These are phyloP conservation scores for Noctua comes DNA, from an alignment of 2,888 invertebrate species.

Conservation along the genomic window DNA sequence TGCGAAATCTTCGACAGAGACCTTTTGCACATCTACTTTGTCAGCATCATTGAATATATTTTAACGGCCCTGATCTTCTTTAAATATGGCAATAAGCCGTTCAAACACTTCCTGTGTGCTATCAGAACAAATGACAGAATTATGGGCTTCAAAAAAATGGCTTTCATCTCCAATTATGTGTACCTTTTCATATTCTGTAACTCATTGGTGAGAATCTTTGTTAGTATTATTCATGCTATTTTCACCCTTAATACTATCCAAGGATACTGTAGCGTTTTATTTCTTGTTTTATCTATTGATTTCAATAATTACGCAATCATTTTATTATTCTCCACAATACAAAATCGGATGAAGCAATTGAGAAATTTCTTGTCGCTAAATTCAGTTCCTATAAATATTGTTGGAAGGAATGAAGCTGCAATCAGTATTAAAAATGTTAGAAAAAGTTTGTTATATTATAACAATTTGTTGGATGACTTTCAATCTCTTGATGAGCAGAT, in stretches of 20 bases:
- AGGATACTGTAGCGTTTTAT: background rate
- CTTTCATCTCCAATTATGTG: background rate
- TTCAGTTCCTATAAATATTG: slow-evolving; percentile 20
- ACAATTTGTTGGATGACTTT: slow-evolving; percentile 24
- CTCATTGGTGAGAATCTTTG: background rate
- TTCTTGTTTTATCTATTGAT: background rate
- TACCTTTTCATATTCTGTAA: background rate
- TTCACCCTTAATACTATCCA: accelerated
- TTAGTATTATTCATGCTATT: accelerated
- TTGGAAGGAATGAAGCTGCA: slow-evolving; percentile 4
- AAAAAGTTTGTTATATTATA: slow-evolving; percentile 49
- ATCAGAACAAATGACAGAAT: slow-evolving; percentile 18
- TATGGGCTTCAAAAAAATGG: slow-evolving; percentile 24
- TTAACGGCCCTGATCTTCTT: background rate
- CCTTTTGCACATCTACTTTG: background rate
- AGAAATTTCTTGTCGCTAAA: slow-evolving; percentile 8
- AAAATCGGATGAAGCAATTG: slow-evolving; percentile 10
- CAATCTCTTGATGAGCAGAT: background rate
- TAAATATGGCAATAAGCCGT: background rate
- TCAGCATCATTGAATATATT: background rate
- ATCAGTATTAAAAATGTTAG: slow-evolving; percentile 25
- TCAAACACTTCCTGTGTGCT: background rate
- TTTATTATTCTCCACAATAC: slow-evolving; percentile 9
- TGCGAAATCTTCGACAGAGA: background rate
- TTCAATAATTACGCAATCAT: background rate